Percentiles rank a stretch among this genome's conserved stretches.
phyloP scores from a whole-genome alignment of 2,888 invertebrate species.

The Parnassius mnemosyne region DNA sequence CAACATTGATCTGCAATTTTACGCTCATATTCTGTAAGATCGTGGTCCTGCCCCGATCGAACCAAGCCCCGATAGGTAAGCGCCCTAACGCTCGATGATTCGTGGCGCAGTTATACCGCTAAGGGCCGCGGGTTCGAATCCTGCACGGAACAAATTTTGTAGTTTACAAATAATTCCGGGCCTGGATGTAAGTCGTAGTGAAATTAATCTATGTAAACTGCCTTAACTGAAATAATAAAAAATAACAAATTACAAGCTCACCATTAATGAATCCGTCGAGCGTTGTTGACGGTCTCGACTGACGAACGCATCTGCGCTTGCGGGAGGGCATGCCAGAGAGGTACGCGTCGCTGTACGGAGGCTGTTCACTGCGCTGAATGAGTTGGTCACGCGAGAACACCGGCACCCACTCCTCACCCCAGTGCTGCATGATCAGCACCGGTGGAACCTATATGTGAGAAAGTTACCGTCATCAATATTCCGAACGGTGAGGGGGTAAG shows the following conservation, averaged over 20 bases:
- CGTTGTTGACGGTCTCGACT: constrained; percentile 50
- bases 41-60: too few species aligned
- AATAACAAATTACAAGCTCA: constrained; percentile 28
- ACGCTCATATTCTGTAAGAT: too few species aligned
- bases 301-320: constrained; percentile 86
- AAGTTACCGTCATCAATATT: too few species aligned
- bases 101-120: too few species aligned
- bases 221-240: background rate
- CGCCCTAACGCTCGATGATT: background rate
- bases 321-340: constrained; percentile 94
- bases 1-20: too few species aligned
- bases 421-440: constrained; percentile 71
- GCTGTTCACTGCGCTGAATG: constrained; percentile 83
- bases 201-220: too few species aligned
- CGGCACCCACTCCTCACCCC: constrained; percentile 87
- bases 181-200: too few species aligned
- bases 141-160: too few species aligned
- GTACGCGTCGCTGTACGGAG: constrained; percentile 92
- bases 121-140: too few species aligned
- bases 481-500: too few species aligned
- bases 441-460: constrained; percentile 41
- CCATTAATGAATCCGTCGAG: constrained; percentile 56
- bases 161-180: too few species aligned
- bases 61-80: background rate
- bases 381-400: constrained; percentile 90